Evolutionary conservation across 2,113 vertebrate genomes (phyloP).

Genomic region (Octodon degus): DNA sequence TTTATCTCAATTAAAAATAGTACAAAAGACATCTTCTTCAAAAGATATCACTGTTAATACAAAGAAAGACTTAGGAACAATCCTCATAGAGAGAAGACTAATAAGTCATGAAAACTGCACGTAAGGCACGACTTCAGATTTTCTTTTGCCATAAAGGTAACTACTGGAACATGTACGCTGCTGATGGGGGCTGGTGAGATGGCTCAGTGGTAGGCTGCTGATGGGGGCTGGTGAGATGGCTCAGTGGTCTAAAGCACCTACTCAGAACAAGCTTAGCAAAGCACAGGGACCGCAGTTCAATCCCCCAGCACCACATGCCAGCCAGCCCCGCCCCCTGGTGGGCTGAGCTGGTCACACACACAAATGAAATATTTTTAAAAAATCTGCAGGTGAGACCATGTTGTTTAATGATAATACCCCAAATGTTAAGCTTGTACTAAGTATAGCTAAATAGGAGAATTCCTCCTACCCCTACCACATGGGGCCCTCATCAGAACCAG

Average conservation of each 20-base stretch:
- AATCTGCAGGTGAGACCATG: background rate
- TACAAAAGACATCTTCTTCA: background rate
- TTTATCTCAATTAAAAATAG: background rate
- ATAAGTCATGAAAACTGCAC: background rate
- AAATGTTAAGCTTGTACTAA: background rate
- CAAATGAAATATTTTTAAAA: no score
- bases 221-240: no score
- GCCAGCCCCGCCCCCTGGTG: no score
- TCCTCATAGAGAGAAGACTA: background rate
- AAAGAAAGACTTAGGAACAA: background rate
- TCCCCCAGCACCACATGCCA: no score
- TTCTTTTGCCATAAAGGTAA: background rate
- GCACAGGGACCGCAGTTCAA: no score
- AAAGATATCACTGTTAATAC: background rate
- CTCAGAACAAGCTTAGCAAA: no score
- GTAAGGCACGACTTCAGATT: background rate
- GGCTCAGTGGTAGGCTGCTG: no score
- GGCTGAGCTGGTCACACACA: no score
- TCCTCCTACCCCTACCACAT: background rate
- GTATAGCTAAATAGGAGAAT: background rate
- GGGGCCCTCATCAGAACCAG: background rate
- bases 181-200: no score
- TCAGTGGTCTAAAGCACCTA: no score
- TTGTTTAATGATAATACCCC: background rate
- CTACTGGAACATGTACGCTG: background rate